phyloP scores from a whole-genome alignment of 1,140 invertebrate genomes.

The Adoxophyes honmai region DNA sequence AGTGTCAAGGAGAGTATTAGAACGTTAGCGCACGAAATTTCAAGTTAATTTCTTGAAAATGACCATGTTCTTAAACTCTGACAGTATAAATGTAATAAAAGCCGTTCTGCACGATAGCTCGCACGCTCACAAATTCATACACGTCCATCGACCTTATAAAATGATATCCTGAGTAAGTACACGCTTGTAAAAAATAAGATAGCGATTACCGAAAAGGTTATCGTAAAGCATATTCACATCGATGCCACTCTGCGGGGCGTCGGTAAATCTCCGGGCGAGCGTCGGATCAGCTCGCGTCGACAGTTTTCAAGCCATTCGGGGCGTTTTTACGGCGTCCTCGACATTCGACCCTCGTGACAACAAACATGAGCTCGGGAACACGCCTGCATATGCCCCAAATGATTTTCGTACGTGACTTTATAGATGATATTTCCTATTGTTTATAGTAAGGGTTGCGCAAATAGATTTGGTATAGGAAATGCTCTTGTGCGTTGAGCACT shows the following conservation, averaged over 20 bases:
- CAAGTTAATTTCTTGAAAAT: no score
- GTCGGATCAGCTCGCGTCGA: constrained; percentile 49
- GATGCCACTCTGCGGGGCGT: constrained; percentile 12
- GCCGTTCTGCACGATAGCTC: no score
- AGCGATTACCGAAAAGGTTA: constrained; percentile 12
- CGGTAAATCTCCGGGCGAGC: constrained; percentile 19
- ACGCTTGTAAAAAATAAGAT: constrained; percentile 3
- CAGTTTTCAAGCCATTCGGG: constrained; percentile 61
- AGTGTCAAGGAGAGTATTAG: no score
- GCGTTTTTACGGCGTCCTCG: constrained; percentile 58
- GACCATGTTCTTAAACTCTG: no score
- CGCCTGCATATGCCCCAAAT: constrained; percentile 18
- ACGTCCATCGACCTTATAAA: no score
- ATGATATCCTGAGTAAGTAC: not conserved
- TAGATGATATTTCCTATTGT: constrained; percentile 15
- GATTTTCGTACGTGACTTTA: constrained; percentile 17
- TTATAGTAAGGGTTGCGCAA: constrained; percentile 10
- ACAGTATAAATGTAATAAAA: no score
- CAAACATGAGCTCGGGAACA: constrained; percentile 37
- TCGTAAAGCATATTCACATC: constrained; percentile 13
- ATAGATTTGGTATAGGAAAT: not conserved
- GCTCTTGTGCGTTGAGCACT: no score
- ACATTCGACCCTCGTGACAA: constrained; percentile 42
- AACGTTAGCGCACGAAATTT: no score
- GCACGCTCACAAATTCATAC: no score